phyloP scores from a whole-genome alignment of 2,797 vertebrate genomes.

The Lagorchestes hirsutus region DNA sequence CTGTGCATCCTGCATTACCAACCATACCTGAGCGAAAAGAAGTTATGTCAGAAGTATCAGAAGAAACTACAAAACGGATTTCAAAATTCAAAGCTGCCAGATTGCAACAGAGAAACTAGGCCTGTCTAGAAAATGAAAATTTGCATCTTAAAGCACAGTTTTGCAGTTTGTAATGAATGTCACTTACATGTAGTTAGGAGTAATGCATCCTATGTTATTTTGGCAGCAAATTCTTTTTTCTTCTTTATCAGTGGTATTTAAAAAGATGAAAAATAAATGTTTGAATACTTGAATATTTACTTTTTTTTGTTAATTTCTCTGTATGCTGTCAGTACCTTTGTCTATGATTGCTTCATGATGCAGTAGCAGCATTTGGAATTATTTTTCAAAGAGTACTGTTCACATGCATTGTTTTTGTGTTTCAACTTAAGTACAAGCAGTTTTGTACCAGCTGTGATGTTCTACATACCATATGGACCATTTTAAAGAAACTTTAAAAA shows the following conservation, averaged over 20 bases:
- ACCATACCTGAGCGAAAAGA: constrained; percentile 96
- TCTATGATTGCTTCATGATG: constrained; percentile 83
- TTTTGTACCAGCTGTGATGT: constrained; percentile 87
- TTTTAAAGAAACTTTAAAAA: constrained; percentile 85
- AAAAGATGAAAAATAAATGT: constrained; percentile 74
- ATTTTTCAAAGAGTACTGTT: constrained; percentile 84
- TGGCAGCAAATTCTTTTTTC: constrained; percentile 72
- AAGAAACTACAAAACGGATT: constrained; percentile 88
- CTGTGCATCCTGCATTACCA: constrained; percentile 90
- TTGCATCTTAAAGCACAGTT: constrained; percentile 17
- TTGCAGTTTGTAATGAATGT: constrained; percentile 43
- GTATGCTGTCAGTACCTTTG: constrained; percentile 82
- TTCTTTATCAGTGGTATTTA: constrained; percentile 64
- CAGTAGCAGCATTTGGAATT: constrained; percentile 82
- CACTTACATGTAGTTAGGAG: constrained; percentile 48
- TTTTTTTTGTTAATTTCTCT: constrained; percentile 78
- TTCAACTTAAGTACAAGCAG: constrained; percentile 84
- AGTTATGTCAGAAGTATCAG: constrained; percentile 83
- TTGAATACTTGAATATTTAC: constrained; percentile 79
- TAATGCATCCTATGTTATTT: constrained; percentile 64
- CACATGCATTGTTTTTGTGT: constrained; percentile 83
- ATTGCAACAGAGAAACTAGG: constrained; percentile 90
- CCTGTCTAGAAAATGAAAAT: constrained; percentile 27
- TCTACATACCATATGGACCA: constrained; percentile 84
- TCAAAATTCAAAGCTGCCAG: constrained; percentile 97